A percentile compares a stretch with the other conserved stretches of the same genome.
Evolutionary conservation across 2,113 vertebrate genomes (phyloP).

Genomic region (Syrrhaptes paradoxus): DNA sequence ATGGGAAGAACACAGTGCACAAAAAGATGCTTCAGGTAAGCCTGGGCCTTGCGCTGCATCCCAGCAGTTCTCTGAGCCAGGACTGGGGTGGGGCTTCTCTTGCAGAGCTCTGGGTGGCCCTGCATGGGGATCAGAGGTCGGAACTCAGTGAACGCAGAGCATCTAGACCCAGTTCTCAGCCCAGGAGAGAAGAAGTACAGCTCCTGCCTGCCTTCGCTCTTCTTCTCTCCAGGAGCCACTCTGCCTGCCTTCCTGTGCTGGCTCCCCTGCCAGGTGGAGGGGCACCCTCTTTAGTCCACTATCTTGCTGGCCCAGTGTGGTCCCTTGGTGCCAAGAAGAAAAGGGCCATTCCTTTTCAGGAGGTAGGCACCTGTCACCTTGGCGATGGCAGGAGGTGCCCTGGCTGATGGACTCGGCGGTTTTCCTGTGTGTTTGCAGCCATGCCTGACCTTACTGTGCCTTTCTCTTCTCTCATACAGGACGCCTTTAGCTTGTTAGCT

Average conservation of each 20-base stretch:
- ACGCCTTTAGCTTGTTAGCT: constrained; percentile 95
- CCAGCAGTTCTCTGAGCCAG: background rate
- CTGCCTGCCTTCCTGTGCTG: background rate
- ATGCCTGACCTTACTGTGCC: background rate
- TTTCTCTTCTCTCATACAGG: constrained; percentile 75
- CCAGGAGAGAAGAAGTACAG: background rate
- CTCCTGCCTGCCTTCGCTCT: background rate
- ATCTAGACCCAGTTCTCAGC: background rate
- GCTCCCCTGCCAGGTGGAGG: background rate
- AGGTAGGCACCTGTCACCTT: background rate
- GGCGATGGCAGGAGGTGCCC: background rate
- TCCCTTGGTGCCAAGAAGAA: background rate
- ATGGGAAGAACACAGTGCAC: constrained; percentile 91
- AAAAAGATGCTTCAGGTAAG: constrained; percentile 89
- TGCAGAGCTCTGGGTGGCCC: background rate
- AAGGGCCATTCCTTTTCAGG: constrained; percentile 11
- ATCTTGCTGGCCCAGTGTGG: background rate
- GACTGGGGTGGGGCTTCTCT: background rate
- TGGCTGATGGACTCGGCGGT: background rate
- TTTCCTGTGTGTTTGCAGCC: background rate
- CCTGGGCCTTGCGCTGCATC: background rate
- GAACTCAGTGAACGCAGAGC: background rate
- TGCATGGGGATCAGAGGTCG: background rate
- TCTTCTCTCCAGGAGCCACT: background rate
- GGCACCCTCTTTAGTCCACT: background rate